Base-by-base conservation (phyloP, 2,888 invertebrate genomes). In the Phymatocera aterrima region DNA sequence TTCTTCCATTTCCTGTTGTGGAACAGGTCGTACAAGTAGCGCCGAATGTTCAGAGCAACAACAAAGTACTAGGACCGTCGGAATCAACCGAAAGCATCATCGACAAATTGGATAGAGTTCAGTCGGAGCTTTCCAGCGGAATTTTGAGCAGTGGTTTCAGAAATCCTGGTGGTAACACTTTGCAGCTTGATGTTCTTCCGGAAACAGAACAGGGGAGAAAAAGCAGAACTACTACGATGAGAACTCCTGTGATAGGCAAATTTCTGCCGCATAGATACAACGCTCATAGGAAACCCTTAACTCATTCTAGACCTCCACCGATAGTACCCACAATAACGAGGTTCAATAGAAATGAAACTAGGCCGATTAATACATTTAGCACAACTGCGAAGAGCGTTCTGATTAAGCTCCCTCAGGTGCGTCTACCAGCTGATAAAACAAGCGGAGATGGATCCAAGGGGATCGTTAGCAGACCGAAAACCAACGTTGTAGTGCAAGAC, bases 11-110 rank as follows among this genome's bases (percentile, higher is more conserved):
- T 86, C 94, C 95, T 0, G 93, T 94, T 21, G 94, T 96, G 2
- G 95, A 95, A 86, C 95, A 95, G 90, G 94, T 95, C 85, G 95
- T 95, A 89, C 94, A 94, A 79, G 65, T 51, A 21, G 34, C 74
- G 8, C 82, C 80, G 81, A 85, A 84, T 64, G 83, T 83, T 78
- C 83, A 86, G 80, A 83, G 83, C 81, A 80, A 82, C 57, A 84
- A 84, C 80, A 84, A 86, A 81, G 82, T 85, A 77, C 80, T 90
- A 81, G 83, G 85, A 79, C 88, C 90, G 57, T 88, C 92, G 0
- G 92, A 92, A 8, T 96, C 96, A 0, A 96, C 96, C 1, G 96
- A 96, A 91, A 97, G 96, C 86, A 95, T 97, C 65, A 96, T 96
- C 82, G 97, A 97, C 85, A 97, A 97, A 89, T 91, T 97, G 82